Conservation (phyloP, 2,113 vertebrate species). For the Eubucco bourcierii region DNA sequence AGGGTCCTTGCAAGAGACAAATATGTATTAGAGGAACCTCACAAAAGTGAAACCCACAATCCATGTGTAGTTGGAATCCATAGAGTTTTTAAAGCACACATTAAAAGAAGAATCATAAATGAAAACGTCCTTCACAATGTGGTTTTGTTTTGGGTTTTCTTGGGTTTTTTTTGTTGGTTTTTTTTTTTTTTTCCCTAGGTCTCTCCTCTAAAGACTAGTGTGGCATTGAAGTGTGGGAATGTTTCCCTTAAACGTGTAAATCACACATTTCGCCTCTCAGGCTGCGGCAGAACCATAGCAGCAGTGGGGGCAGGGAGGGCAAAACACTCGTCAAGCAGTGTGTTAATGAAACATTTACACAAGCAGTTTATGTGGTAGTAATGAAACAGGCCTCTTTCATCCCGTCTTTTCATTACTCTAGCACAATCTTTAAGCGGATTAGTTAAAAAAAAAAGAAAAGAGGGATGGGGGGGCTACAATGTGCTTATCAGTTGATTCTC, state of each 20-base stretch:
- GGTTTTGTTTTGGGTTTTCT: too few relatives aligned
- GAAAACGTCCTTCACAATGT: slow-evolving; percentile 54
- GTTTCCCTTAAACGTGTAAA: slow-evolving; percentile 71
- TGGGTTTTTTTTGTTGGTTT: neutral
- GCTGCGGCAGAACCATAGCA: neutral
- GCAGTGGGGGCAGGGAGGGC: neutral
- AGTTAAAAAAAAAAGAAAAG: neutral
- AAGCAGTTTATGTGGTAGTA: slow-evolving; percentile 77
- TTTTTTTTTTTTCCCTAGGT: too few relatives aligned
- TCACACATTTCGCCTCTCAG: slow-evolving; percentile 53
- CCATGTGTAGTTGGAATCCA: slow-evolving; percentile 35
- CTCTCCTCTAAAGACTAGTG: slow-evolving; percentile 20
- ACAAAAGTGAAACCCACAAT: slow-evolving; percentile 32
- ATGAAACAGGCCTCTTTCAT: slow-evolving; percentile 75
- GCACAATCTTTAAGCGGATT: slow-evolving; percentile 79
- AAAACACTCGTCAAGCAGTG: slow-evolving; percentile 65
- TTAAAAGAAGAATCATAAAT: slow-evolving; percentile 57
- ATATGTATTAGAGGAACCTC: neutral
- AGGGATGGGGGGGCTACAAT: neutral
- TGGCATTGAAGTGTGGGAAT: slow-evolving; percentile 70
- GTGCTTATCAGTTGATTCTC: slow-evolving; percentile 78
- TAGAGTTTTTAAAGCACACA: slow-evolving; percentile 48
- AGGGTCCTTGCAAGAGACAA: slow-evolving; percentile 6
- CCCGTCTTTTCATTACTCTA: slow-evolving; percentile 75
- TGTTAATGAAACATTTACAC: slow-evolving; percentile 83